Conservation (phyloP, 2,888 invertebrate species). For the Halictus quadricinctus region DNA sequence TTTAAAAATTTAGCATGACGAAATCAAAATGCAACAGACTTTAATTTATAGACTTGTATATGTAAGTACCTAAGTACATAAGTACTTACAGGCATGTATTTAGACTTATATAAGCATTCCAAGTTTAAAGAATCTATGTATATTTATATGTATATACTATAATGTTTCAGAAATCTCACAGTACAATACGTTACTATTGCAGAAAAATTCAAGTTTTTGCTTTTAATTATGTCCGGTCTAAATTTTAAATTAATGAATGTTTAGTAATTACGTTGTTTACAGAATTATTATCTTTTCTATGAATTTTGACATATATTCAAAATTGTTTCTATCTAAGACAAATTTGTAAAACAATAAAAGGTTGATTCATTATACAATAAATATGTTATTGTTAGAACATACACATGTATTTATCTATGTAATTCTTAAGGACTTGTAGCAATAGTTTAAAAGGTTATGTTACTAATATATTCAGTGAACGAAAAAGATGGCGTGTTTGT, state of each 20-base stretch:
- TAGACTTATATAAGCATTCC: background rate
- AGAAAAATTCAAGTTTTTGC: background rate
- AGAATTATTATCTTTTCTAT: background rate
- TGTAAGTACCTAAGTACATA: too few species aligned
- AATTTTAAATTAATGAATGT: background rate
- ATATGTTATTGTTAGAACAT: background rate
- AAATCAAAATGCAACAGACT: too few species aligned
- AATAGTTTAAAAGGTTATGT: background rate
- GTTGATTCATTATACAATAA: background rate
- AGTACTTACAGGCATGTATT: background rate
- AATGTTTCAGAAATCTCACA: background rate
- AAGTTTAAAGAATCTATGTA: background rate
- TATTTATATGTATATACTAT: background rate
- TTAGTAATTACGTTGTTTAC: background rate
- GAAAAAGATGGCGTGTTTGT: conserved; percentile 31
- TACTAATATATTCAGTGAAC: background rate
- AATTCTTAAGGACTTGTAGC: background rate
- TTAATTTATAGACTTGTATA: too few species aligned
- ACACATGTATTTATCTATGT: background rate
- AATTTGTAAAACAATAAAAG: background rate
- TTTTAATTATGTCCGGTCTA: background rate
- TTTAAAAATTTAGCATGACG: too few species aligned
- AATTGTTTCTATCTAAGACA: background rate
- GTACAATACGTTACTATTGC: background rate
- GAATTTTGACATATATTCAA: background rate